phyloP scores from a whole-genome alignment of 2,113 vertebrate genomes.

The Nestor notabilis region DNA sequence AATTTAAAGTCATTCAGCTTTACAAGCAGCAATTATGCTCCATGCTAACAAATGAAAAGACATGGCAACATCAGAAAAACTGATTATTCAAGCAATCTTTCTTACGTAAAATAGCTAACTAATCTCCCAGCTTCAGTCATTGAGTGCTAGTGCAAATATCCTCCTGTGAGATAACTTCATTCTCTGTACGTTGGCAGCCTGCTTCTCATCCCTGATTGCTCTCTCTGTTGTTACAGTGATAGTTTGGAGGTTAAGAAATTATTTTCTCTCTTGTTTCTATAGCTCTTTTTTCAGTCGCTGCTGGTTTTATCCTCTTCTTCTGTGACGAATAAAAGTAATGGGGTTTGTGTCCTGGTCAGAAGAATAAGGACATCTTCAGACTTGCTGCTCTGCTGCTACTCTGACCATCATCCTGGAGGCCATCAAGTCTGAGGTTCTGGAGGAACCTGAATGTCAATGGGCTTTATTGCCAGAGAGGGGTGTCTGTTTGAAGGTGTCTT shows the following conservation, averaged over 20 bases:
- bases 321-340: background rate
- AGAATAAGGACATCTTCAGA: background rate
- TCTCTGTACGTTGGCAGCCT: background rate
- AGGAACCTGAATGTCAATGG: background rate
- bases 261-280: background rate
- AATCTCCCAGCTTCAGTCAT: constrained; percentile 5
- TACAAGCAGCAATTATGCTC: constrained; percentile 41
- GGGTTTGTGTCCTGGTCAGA: background rate
- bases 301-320: background rate
- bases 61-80: constrained; percentile 39
- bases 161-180: background rate
- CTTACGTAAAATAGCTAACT: constrained; percentile 16
- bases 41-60: constrained; percentile 36
- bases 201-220: background rate
- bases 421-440: background rate
- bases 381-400: background rate
- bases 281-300: background rate
- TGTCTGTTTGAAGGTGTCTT: background rate
- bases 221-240: background rate
- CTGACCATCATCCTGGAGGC: background rate
- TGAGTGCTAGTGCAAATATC: background rate
- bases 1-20: constrained; percentile 51
- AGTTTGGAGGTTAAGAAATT: background rate
- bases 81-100: constrained; percentile 37
- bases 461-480: background rate